phyloP scores from a whole-genome alignment of 2,888 invertebrate species.

The Uropetala carovei region DNA sequence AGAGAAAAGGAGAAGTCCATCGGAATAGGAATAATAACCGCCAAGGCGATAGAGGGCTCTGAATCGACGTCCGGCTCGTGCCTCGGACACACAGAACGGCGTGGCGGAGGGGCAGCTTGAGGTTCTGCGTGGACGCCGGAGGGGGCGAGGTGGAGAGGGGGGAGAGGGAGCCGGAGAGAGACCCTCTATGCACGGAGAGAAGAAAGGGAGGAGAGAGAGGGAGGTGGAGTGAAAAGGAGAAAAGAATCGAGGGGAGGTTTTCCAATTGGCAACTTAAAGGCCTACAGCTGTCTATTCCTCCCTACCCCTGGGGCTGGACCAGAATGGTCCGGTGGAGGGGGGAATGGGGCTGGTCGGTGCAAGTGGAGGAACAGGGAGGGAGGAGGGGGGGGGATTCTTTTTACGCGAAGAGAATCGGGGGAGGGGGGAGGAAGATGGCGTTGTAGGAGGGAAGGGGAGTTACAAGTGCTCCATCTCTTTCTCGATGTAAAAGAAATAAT shows the following conservation, averaged over 20 bases:
- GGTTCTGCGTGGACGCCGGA: background rate
- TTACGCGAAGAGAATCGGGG: background rate
- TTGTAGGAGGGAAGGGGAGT: background rate
- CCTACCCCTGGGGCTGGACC: slow-evolving; percentile 40
- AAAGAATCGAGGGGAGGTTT: slow-evolving; percentile 11
- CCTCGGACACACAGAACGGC: background rate
- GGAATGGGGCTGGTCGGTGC: background rate
- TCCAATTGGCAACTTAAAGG: slow-evolving; percentile 54
- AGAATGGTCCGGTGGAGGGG: background rate
- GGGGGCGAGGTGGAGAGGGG: background rate
- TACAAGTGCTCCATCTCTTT: background rate
- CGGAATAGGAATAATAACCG: background rate
- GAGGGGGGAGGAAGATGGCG: background rate
- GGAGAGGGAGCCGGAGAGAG: background rate
- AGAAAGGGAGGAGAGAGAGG: background rate
- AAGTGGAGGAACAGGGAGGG: background rate
- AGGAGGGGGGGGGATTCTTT: slow-evolving; percentile 28
- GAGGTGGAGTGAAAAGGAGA: background rate
- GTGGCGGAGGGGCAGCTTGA: no score
- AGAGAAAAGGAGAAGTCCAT: background rate
- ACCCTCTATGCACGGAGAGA: background rate
- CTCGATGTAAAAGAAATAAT: background rate
- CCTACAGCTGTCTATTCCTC: slow-evolving; percentile 33
- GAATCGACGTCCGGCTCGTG: slow-evolving; percentile 6
- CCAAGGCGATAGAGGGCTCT: background rate